Conservation (phyloP, 1,140 invertebrate genomes). For the Monomorium pharaonis region DNA sequence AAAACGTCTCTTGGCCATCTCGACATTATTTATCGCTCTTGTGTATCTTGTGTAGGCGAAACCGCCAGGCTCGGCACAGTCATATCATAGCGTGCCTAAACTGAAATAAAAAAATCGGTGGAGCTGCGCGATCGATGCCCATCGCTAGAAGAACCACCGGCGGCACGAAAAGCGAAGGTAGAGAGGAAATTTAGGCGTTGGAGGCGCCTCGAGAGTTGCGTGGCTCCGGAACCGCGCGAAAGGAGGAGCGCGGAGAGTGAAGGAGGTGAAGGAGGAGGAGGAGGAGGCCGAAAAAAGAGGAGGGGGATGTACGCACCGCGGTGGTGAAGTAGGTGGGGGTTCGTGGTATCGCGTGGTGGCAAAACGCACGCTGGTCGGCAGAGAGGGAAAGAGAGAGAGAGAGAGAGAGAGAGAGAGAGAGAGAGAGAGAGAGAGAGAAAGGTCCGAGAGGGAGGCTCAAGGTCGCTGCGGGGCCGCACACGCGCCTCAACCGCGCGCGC, state of each 20-base stretch:
- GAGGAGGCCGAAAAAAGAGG: slow-evolving; percentile 44
- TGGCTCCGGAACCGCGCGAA: slow-evolving; percentile 59
- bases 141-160: slow-evolving; percentile 45
- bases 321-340: slow-evolving; percentile 31
- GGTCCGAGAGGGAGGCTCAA: slow-evolving; percentile 77
- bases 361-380: slow-evolving; percentile 39
- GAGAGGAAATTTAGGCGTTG: slow-evolving; percentile 63
- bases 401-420: too few species aligned
- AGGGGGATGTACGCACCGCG: slow-evolving; percentile 54
- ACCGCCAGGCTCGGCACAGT: background rate
- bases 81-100: background rate
- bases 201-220: slow-evolving; percentile 64
- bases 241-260: slow-evolving; percentile 23
- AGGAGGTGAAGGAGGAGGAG: slow-evolving; percentile 16
- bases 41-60: too few species aligned
- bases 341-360: slow-evolving; percentile 47
- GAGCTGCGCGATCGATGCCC: slow-evolving; percentile 34
- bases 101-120: slow-evolving; percentile 13
- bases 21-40: background rate
- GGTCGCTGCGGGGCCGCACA: slow-evolving; percentile 82
- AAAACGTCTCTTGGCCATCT: background rate
- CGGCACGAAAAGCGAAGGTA: slow-evolving; percentile 55
- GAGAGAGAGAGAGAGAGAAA: too few species aligned
- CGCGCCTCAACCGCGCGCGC: slow-evolving; percentile 76
- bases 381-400: slow-evolving; percentile 53